Evolutionary conservation across 1,140 invertebrate species (phyloP).

Genomic region (Penaeus japonicus): DNA sequence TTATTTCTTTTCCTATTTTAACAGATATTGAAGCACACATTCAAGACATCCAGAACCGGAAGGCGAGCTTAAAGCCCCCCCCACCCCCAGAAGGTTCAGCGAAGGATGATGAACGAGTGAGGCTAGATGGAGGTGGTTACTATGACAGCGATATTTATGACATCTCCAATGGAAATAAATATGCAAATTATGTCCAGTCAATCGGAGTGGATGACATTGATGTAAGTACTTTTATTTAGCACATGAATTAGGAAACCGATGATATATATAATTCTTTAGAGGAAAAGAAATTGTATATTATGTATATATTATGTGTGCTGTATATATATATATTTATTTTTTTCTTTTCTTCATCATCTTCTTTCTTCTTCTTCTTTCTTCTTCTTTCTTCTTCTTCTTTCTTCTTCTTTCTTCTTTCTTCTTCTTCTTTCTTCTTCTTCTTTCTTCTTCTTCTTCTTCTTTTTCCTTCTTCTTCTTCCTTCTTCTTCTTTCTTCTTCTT

Average conservation of each 20-base stretch:
- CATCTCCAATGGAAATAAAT: constrained; percentile 77
- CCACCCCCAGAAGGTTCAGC: constrained; percentile 60
- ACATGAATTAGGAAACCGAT: too few relatives aligned
- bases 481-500: too few relatives aligned
- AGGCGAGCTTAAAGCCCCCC: not conserved
- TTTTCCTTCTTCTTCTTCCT: too few relatives aligned
- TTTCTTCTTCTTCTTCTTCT: too few relatives aligned
- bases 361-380: too few relatives aligned
- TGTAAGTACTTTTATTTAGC: constrained; percentile 42
- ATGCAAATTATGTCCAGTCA: constrained; percentile 93
- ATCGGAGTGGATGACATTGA: constrained; percentile 88
- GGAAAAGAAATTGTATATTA: not conserved
- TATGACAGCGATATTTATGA: constrained; percentile 96
- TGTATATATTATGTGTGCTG: not conserved
- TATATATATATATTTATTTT: not conserved
- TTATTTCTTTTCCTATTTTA: constrained; percentile 56
- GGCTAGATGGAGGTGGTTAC: constrained; percentile 84
- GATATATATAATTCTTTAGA: not conserved
- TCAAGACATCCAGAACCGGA: constrained; percentile 79
- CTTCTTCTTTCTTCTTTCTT: too few relatives aligned
- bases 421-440: too few relatives aligned
- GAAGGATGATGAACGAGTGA: constrained; percentile 78
- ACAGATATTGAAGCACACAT: constrained; percentile 94
- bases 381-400: too few relatives aligned
- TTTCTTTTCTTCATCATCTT: constrained; percentile 14